Evolutionary conservation across 2,797 vertebrate species (phyloP).

Genomic region (Smutsia temminckii): DNA sequence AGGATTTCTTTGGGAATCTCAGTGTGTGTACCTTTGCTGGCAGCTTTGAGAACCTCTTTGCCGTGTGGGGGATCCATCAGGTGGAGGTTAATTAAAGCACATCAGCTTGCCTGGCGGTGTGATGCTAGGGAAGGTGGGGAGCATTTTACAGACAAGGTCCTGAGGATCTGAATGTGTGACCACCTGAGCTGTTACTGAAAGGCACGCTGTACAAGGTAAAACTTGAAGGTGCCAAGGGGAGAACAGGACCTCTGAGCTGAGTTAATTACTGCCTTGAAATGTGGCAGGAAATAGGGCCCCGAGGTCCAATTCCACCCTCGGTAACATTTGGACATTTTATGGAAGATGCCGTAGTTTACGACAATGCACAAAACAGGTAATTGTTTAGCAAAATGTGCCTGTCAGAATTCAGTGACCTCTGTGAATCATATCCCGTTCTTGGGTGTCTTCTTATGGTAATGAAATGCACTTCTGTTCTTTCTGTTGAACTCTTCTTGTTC

Average conservation of each 20-base stretch:
- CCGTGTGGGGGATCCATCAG: accelerated
- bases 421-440: background rate
- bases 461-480: background rate
- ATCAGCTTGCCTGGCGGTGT: accelerated
- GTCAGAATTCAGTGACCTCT: constrained; percentile 78
- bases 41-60: background rate
- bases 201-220: background rate
- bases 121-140: background rate
- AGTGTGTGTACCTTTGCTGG: background rate
- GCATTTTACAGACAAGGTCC: background rate
- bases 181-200: too few relatives aligned
- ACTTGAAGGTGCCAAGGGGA: background rate
- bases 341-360: constrained; percentile 65
- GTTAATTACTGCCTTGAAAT: constrained; percentile 68
- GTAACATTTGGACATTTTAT: constrained; percentile 54
- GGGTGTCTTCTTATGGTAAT: background rate
- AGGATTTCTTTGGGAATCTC: background rate
- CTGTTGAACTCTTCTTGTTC: background rate
- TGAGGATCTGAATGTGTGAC: background rate
- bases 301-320: constrained; percentile 38
- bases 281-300: constrained; percentile 51
- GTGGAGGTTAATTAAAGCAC: accelerated
- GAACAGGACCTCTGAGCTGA: constrained; percentile 56
- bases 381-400: constrained; percentile 74
- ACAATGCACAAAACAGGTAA: constrained; percentile 77